These are phyloP conservation scores for Orycteropus afer DNA, from an alignment of 2,113 vertebrate species.

Conservation along the genomic window DNA sequence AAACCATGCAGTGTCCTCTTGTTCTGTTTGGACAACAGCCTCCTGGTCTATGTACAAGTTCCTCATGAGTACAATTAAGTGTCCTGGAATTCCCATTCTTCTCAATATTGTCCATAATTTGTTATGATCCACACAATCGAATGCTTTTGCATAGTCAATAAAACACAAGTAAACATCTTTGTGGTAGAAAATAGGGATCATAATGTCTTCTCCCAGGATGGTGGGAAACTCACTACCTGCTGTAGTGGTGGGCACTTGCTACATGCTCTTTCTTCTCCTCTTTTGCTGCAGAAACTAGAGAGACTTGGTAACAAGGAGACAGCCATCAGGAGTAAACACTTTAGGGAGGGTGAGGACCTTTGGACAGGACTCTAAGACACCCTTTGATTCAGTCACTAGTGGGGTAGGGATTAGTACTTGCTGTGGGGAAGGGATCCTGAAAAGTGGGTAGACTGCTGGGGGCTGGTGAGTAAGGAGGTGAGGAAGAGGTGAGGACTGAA, in stretches of 20 bases:
- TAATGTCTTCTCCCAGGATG: too few relatives aligned
- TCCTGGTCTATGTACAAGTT: too few relatives aligned
- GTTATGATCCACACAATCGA: too few relatives aligned
- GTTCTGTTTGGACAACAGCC: too few relatives aligned
- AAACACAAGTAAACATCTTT: too few relatives aligned
- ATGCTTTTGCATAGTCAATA: too few relatives aligned
- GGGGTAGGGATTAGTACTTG: not conserved
- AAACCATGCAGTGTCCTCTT: too few relatives aligned
- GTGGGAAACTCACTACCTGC: too few relatives aligned
- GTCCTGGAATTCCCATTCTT: too few relatives aligned
- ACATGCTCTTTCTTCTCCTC: not conserved
- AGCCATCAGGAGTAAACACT: not conserved
- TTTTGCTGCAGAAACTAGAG: not conserved
- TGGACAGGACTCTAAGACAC: not conserved
- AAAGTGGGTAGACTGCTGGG: not conserved
- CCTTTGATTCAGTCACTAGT: not conserved
- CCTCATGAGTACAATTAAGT: too few relatives aligned
- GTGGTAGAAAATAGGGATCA: not conserved
- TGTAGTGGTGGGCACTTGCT: too few relatives aligned
- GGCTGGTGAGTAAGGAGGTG: not conserved
- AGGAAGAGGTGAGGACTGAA: not conserved
- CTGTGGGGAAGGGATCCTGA: not conserved
- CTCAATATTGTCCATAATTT: too few relatives aligned
- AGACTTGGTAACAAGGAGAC: not conserved
- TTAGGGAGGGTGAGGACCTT: not conserved